Evolutionary conservation across 2,113 vertebrate species (phyloP).

Genomic region (Acinonyx jubatus): DNA sequence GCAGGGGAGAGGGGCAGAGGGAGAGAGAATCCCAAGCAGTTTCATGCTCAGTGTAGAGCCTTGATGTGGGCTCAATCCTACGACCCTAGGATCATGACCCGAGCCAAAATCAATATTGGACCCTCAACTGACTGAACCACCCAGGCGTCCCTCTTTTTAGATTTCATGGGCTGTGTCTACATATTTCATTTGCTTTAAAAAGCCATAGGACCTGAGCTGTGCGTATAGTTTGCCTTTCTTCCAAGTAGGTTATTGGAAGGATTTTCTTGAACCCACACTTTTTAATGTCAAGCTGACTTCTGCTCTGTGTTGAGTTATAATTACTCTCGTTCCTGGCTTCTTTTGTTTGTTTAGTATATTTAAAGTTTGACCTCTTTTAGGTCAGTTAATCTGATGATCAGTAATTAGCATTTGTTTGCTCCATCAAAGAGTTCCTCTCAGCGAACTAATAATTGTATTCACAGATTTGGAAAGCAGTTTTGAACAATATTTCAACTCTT

Average conservation of each 20-base stretch:
- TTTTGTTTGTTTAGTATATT: not conserved
- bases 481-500: not conserved
- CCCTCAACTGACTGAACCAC: no score
- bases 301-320: not conserved
- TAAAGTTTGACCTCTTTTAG: constrained; percentile 43
- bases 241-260: no score
- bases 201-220: not conserved
- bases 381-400: constrained; percentile 35
- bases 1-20: no score
- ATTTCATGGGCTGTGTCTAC: no score
- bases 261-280: not conserved
- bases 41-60: no score
- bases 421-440: not conserved
- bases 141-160: no score
- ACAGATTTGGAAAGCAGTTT: not conserved
- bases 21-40: no score
- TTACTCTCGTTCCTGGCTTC: not conserved
- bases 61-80: no score
- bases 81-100: no score
- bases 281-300: constrained; percentile 7
- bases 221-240: not conserved
- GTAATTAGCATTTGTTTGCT: constrained; percentile 44
- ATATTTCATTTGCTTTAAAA: constrained; percentile 32
- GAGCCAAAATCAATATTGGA: no score
- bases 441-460: not conserved